Conservation (phyloP, 2,888 invertebrate species). For the Nomada ruficornis region DNA sequence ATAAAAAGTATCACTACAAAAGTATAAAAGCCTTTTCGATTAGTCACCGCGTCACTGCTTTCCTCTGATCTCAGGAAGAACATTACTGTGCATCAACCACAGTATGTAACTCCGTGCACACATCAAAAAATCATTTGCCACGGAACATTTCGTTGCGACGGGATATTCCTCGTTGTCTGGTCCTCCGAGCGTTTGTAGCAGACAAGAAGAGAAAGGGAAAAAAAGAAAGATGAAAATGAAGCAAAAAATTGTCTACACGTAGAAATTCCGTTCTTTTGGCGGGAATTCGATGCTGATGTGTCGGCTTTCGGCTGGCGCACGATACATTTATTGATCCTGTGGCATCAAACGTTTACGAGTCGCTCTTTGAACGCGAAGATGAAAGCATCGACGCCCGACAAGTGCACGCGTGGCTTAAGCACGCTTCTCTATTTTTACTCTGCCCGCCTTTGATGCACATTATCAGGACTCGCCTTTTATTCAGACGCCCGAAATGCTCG, state of each 20-base stretch:
- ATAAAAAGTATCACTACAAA: too few relatives aligned
- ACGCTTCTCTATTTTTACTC: conserved; percentile 78
- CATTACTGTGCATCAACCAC: not conserved
- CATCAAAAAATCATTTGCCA: conserved; percentile 2
- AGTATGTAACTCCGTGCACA: too few relatives aligned
- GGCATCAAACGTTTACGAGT: conserved; percentile 76
- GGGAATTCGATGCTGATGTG: conserved; percentile 59
- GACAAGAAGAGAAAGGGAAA: not conserved
- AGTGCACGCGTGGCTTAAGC: conserved; percentile 73
- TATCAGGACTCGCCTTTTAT: conserved; percentile 73
- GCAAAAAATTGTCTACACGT: conserved; percentile 13
- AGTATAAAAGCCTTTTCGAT: too few relatives aligned
- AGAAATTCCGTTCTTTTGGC: conserved; percentile 56
- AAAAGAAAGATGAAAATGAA: not conserved
- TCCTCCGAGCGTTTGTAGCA: conserved; percentile 18
- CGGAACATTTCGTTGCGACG: conserved; percentile 9
- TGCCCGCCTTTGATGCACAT: conserved; percentile 78
- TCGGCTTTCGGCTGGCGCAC: conserved; percentile 63
- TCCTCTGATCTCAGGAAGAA: not conserved
- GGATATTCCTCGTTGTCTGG: not conserved
- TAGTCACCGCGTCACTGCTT: not conserved
- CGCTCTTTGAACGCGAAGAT: conserved; percentile 79
- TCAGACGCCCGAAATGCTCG: conserved; percentile 68
- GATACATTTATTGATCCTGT: conserved; percentile 74
- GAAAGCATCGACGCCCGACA: conserved; percentile 76